Evolutionary conservation across 2,888 invertebrate genomes (phyloP).

Genomic region (Eupithecia vulgata): DNA sequence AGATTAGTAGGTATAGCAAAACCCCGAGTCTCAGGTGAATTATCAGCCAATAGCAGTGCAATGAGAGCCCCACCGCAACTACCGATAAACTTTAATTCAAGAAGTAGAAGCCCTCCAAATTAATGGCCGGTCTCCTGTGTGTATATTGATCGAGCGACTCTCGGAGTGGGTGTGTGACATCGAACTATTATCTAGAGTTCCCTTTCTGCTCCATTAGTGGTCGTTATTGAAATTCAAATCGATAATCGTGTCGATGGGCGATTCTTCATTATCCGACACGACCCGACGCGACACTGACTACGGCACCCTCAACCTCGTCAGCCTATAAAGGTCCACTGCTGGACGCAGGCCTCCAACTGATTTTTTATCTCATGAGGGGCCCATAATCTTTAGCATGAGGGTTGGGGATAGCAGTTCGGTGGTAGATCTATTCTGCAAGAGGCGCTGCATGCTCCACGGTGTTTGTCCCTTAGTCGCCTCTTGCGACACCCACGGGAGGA

Average conservation of each 20-base stretch:
- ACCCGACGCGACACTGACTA: not conserved
- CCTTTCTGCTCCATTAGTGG: conserved; percentile 14
- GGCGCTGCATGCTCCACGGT: no score
- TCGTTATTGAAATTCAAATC: conserved; percentile 19
- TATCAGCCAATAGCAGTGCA: not conserved
- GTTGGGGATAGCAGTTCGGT: no score
- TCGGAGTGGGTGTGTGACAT: conserved; percentile 39
- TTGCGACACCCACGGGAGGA: no score
- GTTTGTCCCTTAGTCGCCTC: no score
- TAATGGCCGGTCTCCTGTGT: conserved; percentile 65
- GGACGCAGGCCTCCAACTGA: no score
- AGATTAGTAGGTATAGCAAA: not conserved
- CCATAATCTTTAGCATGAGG: no score
- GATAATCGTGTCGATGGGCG: not conserved
- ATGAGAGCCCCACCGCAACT: not conserved
- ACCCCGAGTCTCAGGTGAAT: not conserved
- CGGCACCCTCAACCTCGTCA: no score
- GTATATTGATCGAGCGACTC: conserved; percentile 66
- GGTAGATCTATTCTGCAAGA: no score
- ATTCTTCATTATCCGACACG: not conserved
- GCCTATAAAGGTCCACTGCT: no score
- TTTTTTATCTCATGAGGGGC: no score
- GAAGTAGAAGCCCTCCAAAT: conserved; percentile 70
- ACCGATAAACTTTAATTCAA: conserved; percentile 63
- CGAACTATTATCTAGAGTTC: conserved; percentile 32